These are phyloP conservation scores for Anadara kagoshimensis DNA, from an alignment of 1,140 invertebrate genomes.

Conservation along the genomic window DNA sequence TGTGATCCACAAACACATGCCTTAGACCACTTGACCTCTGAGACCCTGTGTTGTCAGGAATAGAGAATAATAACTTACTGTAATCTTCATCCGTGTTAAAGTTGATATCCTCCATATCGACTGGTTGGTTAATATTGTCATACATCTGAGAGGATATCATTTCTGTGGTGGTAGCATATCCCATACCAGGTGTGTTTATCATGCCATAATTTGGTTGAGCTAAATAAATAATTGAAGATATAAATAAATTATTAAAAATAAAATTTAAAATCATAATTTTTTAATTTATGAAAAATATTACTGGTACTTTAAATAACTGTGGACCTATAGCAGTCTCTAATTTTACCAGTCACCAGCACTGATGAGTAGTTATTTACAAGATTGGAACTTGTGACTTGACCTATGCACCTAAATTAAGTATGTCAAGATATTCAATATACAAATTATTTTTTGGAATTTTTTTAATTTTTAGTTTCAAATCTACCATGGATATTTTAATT, in stretches of 20 bases:
- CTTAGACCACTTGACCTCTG: no score
- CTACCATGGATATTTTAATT: no score
- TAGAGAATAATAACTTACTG: constrained; percentile 48
- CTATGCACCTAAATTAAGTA: no score
- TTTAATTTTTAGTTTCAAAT: no score
- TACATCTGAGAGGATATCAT: constrained; percentile 13
- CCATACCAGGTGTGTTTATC: constrained; percentile 17
- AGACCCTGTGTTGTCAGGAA: no score
- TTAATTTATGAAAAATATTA: not conserved
- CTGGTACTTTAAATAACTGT: no score
- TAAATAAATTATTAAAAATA: not conserved
- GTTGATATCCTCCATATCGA: constrained; percentile 81
- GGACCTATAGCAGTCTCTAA: no score
- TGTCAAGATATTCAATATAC: no score
- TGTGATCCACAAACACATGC: no score
- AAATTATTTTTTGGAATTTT: not conserved
- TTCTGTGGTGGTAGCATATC: not conserved
- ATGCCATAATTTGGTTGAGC: constrained; percentile 47
- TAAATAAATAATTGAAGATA: constrained; percentile 6
- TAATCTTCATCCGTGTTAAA: constrained; percentile 76
- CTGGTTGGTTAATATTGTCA: constrained; percentile 69
- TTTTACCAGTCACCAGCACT: no score
- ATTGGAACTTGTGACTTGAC: no score
- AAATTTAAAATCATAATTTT: not conserved
- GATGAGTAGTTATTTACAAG: no score